These are phyloP conservation scores for Thinocorus orbignyianus DNA, from an alignment of 2,113 vertebrate species.

Conservation along the genomic window DNA sequence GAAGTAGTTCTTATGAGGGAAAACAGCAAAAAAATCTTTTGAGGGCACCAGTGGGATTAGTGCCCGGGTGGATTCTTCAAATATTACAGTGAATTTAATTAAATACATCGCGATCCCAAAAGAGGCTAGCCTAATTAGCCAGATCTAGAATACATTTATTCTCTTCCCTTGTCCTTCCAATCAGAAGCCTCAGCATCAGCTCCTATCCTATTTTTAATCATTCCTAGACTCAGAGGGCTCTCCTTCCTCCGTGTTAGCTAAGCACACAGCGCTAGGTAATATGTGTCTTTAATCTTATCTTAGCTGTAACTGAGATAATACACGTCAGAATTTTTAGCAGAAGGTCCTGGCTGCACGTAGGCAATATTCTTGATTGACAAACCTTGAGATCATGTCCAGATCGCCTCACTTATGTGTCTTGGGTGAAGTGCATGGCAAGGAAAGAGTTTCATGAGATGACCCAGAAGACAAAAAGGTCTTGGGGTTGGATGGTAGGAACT, in stretches of 20 bases:
- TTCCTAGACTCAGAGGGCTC: conserved; percentile 59
- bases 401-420: neutral
- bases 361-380: conserved; percentile 55
- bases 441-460: neutral
- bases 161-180: conserved; percentile 57
- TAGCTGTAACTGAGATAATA: conserved; percentile 61
- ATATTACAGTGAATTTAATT: conserved; percentile 83
- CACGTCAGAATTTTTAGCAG: conserved; percentile 1
- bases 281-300: conserved; percentile 66
- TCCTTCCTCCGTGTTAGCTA: conserved; percentile 11
- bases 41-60: conserved; percentile 72
- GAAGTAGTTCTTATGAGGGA: conserved; percentile 39
- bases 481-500: neutral
- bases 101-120: conserved; percentile 78
- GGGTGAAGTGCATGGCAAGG: neutral
- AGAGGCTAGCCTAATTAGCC: conserved; percentile 81
- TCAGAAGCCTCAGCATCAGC: conserved; percentile 69
- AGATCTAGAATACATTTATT: conserved; percentile 78
- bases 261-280: conserved; percentile 43
- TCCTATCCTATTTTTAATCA: conserved; percentile 61
- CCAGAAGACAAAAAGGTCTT: neutral
- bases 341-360: conserved; percentile 9
- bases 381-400: neutral
- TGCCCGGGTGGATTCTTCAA: conserved; percentile 74
- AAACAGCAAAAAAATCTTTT: conserved; percentile 49